phyloP scores from a whole-genome alignment of 2,888 invertebrate genomes.

The Pyrrhosoma nymphula region DNA sequence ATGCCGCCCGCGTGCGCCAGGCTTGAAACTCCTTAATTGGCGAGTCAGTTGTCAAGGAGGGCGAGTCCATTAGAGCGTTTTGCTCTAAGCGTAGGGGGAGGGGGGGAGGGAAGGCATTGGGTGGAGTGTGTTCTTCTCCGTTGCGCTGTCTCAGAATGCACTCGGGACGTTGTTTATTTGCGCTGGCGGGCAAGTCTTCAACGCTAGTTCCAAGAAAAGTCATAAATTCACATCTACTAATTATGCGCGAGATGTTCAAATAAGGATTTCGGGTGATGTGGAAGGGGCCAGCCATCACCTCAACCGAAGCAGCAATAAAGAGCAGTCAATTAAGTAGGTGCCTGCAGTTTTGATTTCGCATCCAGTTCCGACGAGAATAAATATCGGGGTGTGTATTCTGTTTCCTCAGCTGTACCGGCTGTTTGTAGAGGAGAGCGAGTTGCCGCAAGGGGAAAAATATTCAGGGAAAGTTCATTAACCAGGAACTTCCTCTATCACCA shows the following conservation, averaged over 20 bases:
- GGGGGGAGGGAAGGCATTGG: not conserved
- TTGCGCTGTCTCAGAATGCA: constrained; percentile 8
- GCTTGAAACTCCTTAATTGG: constrained; percentile 58
- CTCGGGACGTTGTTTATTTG: not conserved
- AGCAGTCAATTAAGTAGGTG: not conserved
- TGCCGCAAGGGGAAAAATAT: no score
- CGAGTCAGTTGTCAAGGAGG: constrained; percentile 59
- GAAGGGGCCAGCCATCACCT: not conserved
- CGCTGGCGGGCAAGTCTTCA: not conserved
- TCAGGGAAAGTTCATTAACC: no score
- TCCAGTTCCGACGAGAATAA: not conserved
- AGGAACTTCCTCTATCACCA: no score
- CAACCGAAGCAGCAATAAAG: not conserved
- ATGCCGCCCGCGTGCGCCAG: not conserved
- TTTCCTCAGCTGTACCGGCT: not conserved
- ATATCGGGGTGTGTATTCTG: not conserved
- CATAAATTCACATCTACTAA: not conserved
- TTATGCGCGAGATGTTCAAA: not conserved
- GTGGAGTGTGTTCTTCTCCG: not conserved
- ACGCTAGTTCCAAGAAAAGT: not conserved
- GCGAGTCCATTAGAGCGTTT: constrained; percentile 56
- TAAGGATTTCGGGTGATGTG: not conserved
- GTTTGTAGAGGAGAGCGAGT: no score
- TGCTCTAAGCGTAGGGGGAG: not conserved
- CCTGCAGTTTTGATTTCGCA: not conserved